phyloP scores from a whole-genome alignment of 2,888 invertebrate genomes.

The Linnaemya tessellans region DNA sequence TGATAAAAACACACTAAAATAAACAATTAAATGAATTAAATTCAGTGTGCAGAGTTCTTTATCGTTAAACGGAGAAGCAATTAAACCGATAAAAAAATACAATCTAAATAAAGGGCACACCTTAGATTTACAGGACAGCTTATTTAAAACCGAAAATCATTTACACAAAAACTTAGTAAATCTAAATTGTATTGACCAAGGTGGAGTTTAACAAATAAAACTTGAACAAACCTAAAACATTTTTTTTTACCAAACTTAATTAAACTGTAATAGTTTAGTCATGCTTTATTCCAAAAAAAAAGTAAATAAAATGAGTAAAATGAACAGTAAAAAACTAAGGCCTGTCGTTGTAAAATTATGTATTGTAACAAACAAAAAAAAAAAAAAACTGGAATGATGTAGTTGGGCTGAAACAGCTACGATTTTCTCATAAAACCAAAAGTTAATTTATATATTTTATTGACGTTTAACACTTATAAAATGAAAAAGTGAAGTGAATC shows the following conservation, averaged over 20 bases:
- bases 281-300: slow-evolving; percentile 5
- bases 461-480: slow-evolving; percentile 25
- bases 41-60: slow-evolving; percentile 8
- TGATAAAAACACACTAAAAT: neutral
- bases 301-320: neutral
- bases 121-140: slow-evolving; percentile 37
- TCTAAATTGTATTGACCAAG: slow-evolving; percentile 70
- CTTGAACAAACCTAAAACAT: slow-evolving; percentile 19
- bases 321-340: slow-evolving; percentile 25
- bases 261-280: slow-evolving; percentile 14
- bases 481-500: slow-evolving; percentile 42
- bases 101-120: slow-evolving; percentile 65
- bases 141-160: slow-evolving; percentile 23
- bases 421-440: slow-evolving; percentile 52
- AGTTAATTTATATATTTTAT: slow-evolving; percentile 39
- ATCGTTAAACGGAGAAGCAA: slow-evolving; percentile 41
- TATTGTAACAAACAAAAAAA: slow-evolving; percentile 21
- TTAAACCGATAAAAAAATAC: slow-evolving; percentile 52
- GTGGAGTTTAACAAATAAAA: slow-evolving; percentile 64
- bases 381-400: slow-evolving; percentile 9
- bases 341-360: slow-evolving; percentile 47
- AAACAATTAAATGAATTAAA: slow-evolving; percentile 34
- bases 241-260: slow-evolving; percentile 36
- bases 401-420: slow-evolving; percentile 8
- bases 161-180: slow-evolving; percentile 48